These are phyloP conservation scores for Oasisia sp. DNA, from an alignment of 2,888 invertebrate species.

Conservation along the genomic window DNA sequence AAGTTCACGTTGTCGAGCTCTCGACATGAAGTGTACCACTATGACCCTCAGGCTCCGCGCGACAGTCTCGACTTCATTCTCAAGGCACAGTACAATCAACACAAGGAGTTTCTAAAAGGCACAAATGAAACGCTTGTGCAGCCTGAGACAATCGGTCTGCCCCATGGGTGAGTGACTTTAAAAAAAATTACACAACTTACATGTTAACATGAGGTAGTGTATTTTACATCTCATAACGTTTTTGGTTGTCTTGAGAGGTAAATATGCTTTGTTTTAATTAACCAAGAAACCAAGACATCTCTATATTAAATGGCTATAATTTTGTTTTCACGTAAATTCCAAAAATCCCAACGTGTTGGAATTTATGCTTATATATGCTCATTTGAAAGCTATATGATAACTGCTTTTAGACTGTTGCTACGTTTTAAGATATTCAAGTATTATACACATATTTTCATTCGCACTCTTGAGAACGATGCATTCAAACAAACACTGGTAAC, in stretches of 20 bases:
- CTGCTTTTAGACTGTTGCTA: too few relatives aligned
- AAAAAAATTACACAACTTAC: background rate
- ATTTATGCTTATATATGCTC: too few relatives aligned
- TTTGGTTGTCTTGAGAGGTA: too few relatives aligned
- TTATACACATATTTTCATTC: background rate
- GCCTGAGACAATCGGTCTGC: constrained; percentile 58
- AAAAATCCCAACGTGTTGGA: too few relatives aligned
- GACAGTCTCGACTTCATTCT: constrained; percentile 65
- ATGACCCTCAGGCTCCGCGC: constrained; percentile 60
- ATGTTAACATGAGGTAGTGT: background rate
- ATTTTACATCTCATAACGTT: too few relatives aligned
- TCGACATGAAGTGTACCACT: constrained; percentile 58
- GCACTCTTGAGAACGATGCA: background rate
- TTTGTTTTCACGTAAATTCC: too few relatives aligned
- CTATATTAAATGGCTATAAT: too few relatives aligned
- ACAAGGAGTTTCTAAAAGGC: constrained; percentile 58
- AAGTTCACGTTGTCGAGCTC: constrained; percentile 59
- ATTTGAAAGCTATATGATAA: too few relatives aligned
- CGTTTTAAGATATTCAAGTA: background rate
- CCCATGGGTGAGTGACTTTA: constrained; percentile 55
- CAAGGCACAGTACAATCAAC: constrained; percentile 64
- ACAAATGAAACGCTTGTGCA: constrained; percentile 62
- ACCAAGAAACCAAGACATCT: too few relatives aligned
- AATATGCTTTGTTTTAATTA: too few relatives aligned
- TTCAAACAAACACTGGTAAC: background rate